Evolutionary conservation across 2,888 invertebrate species (phyloP), one percentile per base, ranked within the genome.

Genomic region (Hesperia comma): DNA sequence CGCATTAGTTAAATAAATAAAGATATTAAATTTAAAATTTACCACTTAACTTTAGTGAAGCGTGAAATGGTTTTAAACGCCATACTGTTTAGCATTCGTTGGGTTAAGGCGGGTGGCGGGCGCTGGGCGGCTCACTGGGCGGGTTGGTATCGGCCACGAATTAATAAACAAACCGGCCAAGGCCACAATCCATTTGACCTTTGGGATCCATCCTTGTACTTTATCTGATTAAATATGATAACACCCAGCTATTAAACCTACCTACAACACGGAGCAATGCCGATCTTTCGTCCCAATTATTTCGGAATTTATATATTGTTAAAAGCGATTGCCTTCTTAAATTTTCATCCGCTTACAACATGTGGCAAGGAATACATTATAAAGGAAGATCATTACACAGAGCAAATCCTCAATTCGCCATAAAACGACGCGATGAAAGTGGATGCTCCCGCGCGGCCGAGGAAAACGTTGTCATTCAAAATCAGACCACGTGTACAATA

Each of bases 401-500:
- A 79, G 79, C 79, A 85, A 87, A 87, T 87, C 86, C 85, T 86
- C 86, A 80, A 87, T 86, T 84, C 82, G 81, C 85, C 77, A 87
- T 88, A 90, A 88, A 89, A 84, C 79, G 83, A 92, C 90, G 91
- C 87, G 87, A 76, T 77, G 78, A 79, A 82, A 85, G 84, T 83
- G 82, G 81, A 81, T 81, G 79, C 87, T 81, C 83, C 79, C 78
- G 82, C 78, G 81, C 82, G 85, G 86, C 88, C 91, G 92, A 93
- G 90, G 92, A 93, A 88, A 91, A 93, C 94, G 94, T 90, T 94
- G 94, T 94, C 94, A 94, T 95, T 95, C 93, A 94, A 93, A 94
- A 94, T 94, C 95, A 94, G 94, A 94, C 94, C 94, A 94, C 94
- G 94, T 94, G 94, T 94, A 94, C 94, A 94, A 94, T 94, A 94